Evolutionary conservation across 2,888 invertebrate genomes (phyloP), one percentile per base, ranked within the genome.

Genomic region (Acleris literana): DNA sequence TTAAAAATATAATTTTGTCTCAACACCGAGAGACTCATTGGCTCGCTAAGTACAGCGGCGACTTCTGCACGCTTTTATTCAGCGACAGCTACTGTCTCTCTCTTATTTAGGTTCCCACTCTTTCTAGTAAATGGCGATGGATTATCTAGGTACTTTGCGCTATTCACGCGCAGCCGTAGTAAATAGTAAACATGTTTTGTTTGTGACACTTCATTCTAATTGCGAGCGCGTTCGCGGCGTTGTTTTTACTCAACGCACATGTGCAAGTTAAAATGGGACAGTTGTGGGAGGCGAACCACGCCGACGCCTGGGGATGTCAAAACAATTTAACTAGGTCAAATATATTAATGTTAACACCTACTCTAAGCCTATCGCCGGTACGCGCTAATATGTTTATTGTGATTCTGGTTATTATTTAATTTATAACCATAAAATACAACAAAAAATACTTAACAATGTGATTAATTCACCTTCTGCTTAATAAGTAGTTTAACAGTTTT

Each of bases 181-280:
- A 70, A 69, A 64, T 71, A 69, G 71, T 73, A 71, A 69, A 68
- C 64, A 70, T 9, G n/a, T 46, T 20, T 59, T 43, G 33, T 64
- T 55, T 63, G 49, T 59, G 48, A 54, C 60, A 69, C 60, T 58
- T 54, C 53, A 33, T 46, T 54, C 49, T 60, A 55, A 48, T 29
- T 57, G 62, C 52, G 56, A 17, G 2, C 48, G 52, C 25, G 39
- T 39, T 59, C 61, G 33, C n/a, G 48, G 66, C 62, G 66, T 57
- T 66, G 60, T 63, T 56, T 63, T 33, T 56, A 48, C 51, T 44
- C 61, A 48, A 57, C 81, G 53, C 81, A 88, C 86, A 86, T 86
- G 87, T 84, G 84, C 72, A 75, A 79, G 80, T 83, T 86, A 87
- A 88, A 88, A 87, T 87, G 74, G 88, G 82, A 85, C 86, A 86